phyloP scores from a whole-genome alignment of 2,888 invertebrate genomes.

The Beris morrisii region DNA sequence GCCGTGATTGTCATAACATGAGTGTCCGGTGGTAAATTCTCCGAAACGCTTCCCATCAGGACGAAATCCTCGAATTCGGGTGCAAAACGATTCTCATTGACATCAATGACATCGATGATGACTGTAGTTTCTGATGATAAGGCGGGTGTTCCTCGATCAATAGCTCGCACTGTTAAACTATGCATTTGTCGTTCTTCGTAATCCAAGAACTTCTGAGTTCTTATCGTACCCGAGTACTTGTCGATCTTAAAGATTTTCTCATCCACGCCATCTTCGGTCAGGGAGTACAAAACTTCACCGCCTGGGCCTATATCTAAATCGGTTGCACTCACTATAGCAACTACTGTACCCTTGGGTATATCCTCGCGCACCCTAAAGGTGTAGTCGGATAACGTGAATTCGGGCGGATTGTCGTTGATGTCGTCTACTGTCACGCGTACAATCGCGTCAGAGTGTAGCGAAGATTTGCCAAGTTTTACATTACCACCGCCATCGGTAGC shows the following conservation, averaged over 20 bases:
- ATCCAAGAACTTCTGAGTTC: conserved; percentile 77
- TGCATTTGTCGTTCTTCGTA: conserved; percentile 89
- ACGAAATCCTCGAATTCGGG: conserved; percentile 84
- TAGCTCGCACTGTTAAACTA: conserved; percentile 81
- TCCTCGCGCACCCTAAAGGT: conserved; percentile 87
- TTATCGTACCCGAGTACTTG: conserved; percentile 79
- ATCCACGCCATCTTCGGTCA: conserved; percentile 68
- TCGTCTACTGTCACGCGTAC: conserved; percentile 84
- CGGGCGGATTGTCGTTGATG: conserved; percentile 87
- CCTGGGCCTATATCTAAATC: conserved; percentile 86
- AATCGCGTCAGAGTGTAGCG: conserved; percentile 77
- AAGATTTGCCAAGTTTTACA: conserved; percentile 48
- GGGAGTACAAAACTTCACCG: conserved; percentile 78
- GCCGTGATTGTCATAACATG: conserved; percentile 78
- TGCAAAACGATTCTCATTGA: conserved; percentile 87
- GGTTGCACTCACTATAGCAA: conserved; percentile 76
- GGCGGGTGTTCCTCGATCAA: conserved; percentile 82
- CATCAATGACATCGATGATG: conserved; percentile 86
- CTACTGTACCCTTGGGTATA: conserved; percentile 82
- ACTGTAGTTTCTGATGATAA: conserved; percentile 78
- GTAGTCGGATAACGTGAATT: conserved; percentile 75
- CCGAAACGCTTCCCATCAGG: conserved; percentile 71
- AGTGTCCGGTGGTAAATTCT: conserved; percentile 78
- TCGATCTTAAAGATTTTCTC: conserved; percentile 80
- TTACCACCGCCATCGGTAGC: conserved; percentile 74